Conservation (phyloP, 2,113 vertebrate species). For the Copsychus sechellarum region DNA sequence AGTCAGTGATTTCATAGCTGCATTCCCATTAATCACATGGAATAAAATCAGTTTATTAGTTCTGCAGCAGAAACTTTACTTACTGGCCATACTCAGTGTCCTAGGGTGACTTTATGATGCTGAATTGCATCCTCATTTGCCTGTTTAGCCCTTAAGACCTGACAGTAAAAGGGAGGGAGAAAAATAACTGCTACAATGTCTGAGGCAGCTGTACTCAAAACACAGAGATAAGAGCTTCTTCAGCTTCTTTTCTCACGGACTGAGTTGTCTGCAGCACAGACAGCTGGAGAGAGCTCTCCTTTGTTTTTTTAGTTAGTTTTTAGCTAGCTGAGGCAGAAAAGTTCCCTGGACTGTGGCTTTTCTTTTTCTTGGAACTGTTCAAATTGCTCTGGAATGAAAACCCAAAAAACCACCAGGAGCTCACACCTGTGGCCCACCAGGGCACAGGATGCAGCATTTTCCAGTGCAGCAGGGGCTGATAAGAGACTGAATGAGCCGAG, state of each 20-base stretch:
- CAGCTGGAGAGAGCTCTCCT: not conserved
- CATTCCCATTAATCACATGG: not conserved
- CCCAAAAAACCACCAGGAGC: too few species aligned
- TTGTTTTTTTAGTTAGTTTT: not conserved
- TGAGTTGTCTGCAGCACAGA: not conserved
- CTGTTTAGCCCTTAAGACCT: not conserved
- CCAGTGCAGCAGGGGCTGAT: not conserved
- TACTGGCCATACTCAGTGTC: not conserved
- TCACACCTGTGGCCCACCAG: not conserved
- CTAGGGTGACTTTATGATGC: not conserved
- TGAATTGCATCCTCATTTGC: not conserved
- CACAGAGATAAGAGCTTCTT: not conserved
- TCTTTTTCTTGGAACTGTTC: not conserved
- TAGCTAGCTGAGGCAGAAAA: not conserved
- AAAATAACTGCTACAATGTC: too few species aligned
- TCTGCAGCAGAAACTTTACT: not conserved
- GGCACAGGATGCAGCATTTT: fast-evolving
- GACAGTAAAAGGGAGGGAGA: not conserved
- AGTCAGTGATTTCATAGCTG: not conserved
- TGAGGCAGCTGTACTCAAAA: not conserved
- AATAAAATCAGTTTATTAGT: not conserved
- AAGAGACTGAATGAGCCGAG: not conserved
- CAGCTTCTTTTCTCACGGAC: not conserved
- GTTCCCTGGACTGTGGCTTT: not conserved
- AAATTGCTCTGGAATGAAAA: not conserved